Base-by-base conservation (phyloP, 2,888 invertebrate genomes). In the Electrophaes corylata region DNA sequence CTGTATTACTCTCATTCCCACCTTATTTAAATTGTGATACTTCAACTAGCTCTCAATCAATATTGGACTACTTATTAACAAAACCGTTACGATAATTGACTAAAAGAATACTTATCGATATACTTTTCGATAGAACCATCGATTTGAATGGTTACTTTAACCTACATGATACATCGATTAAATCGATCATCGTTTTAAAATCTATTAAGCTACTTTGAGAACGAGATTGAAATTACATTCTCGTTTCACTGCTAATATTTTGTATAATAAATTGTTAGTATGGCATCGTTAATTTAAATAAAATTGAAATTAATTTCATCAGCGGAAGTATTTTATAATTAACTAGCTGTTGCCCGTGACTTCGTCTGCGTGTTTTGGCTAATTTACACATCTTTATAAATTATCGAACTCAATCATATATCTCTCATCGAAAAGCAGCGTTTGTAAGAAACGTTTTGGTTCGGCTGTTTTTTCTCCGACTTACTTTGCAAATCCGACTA, bases 91-190 rank as follows among this genome's bases (percentile, higher is more conserved):
- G 26, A 40, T 50, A 57, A 57, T 46, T 40, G 29, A 50, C 45
- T 45, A 16, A 26, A 40, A 46, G 31, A 39, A 16, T 44, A 46
- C 40, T 59, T 43, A 37, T 46, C 29, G 29, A 43, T 49, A 47
- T 52, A 33, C 16, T 35, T 35, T 49, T 40, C 50, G 55, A 60
- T 60, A 51, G 3, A 60, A 51, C 12, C 26, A 48, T 56, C 50
- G 39, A 54, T 39, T 20, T 23, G 51, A 46, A 47, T 51, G 20
- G 47, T 23, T 26, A 54, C 45, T 50, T 12, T 50, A 50, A 45
- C 53, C 53, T 50, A 59, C 45, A 20, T 53, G 44, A 54, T 50
- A 46, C 46, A 54, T 59, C 41, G 59, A 59, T 50, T 29, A n/a
- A n/a, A n/a, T n/a, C n/a, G n/a, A n/a, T n/a, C n/a, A n/a, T n/a